Conservation (phyloP, 2,113 vertebrate genomes). For the Prietella phreatophila region DNA sequence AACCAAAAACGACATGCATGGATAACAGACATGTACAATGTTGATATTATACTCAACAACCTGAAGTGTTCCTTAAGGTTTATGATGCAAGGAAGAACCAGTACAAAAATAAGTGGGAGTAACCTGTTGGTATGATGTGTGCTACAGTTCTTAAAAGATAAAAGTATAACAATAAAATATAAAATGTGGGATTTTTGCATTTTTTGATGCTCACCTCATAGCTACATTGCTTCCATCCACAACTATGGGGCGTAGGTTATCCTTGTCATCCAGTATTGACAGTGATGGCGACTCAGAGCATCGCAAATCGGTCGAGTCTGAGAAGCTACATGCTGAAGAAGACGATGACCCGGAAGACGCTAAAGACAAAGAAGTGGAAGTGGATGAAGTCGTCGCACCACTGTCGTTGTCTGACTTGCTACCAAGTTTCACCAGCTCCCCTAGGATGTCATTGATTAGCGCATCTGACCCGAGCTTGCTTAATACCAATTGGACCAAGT, state of each 20-base stretch:
- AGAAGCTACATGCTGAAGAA: slow-evolving; percentile 73
- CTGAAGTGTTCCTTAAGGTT: not conserved
- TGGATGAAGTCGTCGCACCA: slow-evolving; percentile 68
- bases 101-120: not conserved
- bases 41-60: not conserved
- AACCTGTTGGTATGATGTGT: not conserved
- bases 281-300: slow-evolving; percentile 84
- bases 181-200: not conserved
- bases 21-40: not conserved
- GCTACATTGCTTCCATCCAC: slow-evolving; percentile 97
- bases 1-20: not conserved
- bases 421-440: slow-evolving; percentile 95
- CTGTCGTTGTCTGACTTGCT: slow-evolving; percentile 85
- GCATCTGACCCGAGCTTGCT: slow-evolving; percentile 92
- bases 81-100: not conserved
- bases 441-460: slow-evolving; percentile 96
- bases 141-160: not conserved
- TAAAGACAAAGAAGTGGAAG: slow-evolving; percentile 73
- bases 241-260: slow-evolving; percentile 91
- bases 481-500: slow-evolving; percentile 89
- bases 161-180: not conserved
- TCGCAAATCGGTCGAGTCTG: slow-evolving; percentile 78
- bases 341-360: slow-evolving; percentile 68
- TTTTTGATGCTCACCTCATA: slow-evolving; percentile 83
- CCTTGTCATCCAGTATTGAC: slow-evolving; percentile 80